These are phyloP conservation scores for Cryptophagus acutangulus DNA, from an alignment of 2,888 invertebrate species.

Conservation along the genomic window DNA sequence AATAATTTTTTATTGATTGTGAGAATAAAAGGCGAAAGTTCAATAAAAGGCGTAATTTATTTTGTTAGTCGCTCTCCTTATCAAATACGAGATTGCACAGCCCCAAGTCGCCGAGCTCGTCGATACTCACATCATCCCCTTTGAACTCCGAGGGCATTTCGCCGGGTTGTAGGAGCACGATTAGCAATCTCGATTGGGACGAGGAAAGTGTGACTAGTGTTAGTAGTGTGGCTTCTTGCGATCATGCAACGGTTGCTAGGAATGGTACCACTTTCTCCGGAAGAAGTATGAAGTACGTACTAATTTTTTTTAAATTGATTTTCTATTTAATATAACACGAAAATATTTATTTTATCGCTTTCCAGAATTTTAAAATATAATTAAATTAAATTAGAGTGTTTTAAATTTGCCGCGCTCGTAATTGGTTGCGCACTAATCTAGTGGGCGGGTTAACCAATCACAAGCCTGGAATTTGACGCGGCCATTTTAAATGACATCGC, in stretches of 20 bases:
- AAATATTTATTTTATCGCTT: too few relatives aligned
- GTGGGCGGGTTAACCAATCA: too few relatives aligned
- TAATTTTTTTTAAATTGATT: neutral
- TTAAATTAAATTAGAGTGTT: too few relatives aligned
- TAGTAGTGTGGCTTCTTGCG: constrained; percentile 75
- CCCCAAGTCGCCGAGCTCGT: constrained; percentile 35
- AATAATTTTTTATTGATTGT: constrained; percentile 2
- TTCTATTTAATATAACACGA: too few relatives aligned
- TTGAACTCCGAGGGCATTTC: constrained; percentile 25
- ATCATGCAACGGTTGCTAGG: constrained; percentile 75
- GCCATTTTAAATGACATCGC: too few relatives aligned
- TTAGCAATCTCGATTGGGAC: constrained; percentile 52
- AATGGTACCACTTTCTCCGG: constrained; percentile 58
- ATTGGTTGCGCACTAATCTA: too few relatives aligned
- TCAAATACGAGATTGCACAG: constrained; percentile 34
- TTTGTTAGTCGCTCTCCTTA: constrained; percentile 45
- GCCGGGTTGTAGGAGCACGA: constrained; percentile 53
- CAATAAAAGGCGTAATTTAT: too few relatives aligned
- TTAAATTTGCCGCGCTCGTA: too few relatives aligned
- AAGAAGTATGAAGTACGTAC: constrained; percentile 45
- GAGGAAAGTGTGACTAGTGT: constrained; percentile 73
- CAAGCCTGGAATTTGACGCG: too few relatives aligned
- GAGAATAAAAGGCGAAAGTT: too few relatives aligned
- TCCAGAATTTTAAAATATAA: too few relatives aligned
- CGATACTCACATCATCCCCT: constrained; percentile 25